Evolutionary conservation across 2,888 invertebrate genomes (phyloP), one percentile per base, ranked within the genome.

Genomic region (Neoitamus cyanurus): DNA sequence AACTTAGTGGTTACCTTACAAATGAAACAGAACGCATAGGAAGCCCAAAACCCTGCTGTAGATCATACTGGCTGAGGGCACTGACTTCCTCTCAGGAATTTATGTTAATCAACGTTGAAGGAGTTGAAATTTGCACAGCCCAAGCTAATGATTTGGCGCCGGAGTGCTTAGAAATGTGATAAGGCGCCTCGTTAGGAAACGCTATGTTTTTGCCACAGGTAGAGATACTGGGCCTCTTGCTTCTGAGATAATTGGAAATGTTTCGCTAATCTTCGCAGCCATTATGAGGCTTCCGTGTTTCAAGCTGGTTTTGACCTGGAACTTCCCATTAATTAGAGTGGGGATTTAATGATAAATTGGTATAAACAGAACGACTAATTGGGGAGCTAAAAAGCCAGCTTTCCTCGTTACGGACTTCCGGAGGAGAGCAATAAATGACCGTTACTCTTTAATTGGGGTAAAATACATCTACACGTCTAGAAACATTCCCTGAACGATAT

Each of bases 1-100:
- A 69, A 82, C 82, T 82, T 68, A 37, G 82, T 82, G 82, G 82
- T 82, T 82, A 82, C 82, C 82, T 82, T 82, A 82, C 82, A 82
- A 82, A 69, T 82, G 68, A 69, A 82, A 82, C 48, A 82, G 82
- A 82, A 69, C 68, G 82, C 69, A 37, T 69, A 37, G 82, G 82
- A 36, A 82, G 36, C 69, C 58, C 25, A 15, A 11, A 36, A 82
- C 82, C 68, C 68, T 37, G 25, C 36, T 13, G 37, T 69, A 68
- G 82, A 82, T 69, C 82, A 82, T 82, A 25, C 68, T 28, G 15
- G 25, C 31, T 15, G 30, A 78, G 42, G 46, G 36, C 37, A 78
- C 48, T 78, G 78, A 78, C 78, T 78, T 78, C 46, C 58, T 58
- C 31, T 31, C 15, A 69, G 82, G 42, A 82, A 82, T 69, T 69